These are phyloP conservation scores for Peromyscus californicus DNA, from an alignment of 2,113 vertebrate species.

Conservation along the genomic window DNA sequence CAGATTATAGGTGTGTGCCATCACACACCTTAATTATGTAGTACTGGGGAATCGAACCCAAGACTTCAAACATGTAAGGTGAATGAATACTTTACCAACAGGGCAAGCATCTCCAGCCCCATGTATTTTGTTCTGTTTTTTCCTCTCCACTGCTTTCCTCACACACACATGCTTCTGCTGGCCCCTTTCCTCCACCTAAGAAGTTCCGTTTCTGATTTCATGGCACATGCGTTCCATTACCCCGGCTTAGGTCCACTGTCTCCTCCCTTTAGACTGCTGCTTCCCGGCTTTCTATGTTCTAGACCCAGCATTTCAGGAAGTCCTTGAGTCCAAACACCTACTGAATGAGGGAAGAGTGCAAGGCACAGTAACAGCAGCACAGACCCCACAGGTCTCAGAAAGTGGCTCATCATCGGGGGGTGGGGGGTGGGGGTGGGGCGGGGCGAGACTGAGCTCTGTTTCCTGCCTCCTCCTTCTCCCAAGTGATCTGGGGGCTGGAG, in stretches of 20 bases:
- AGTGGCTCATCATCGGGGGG: background rate
- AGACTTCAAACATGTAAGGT: background rate
- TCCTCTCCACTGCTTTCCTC: no score
- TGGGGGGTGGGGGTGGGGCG: no score
- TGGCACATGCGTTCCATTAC: accelerated
- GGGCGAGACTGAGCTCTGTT: background rate
- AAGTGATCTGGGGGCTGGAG: background rate
- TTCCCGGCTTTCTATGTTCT: background rate
- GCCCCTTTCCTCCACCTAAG: background rate
- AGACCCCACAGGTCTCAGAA: background rate
- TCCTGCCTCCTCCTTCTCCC: background rate
- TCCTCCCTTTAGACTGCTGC: background rate
- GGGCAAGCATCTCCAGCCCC: background rate
- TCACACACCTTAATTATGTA: background rate
- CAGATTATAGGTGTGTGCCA: background rate
- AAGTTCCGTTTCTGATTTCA: background rate
- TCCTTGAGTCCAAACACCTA: background rate
- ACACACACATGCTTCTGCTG: background rate
- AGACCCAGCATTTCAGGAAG: background rate
- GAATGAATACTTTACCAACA: background rate
- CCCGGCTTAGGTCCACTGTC: background rate
- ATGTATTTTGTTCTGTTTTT: background rate
- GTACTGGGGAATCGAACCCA: background rate
- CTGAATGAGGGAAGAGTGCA: background rate
- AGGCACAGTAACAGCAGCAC: background rate